Conservation (phyloP, 2,113 vertebrate species). For the Petrocephalus zakoni region DNA sequence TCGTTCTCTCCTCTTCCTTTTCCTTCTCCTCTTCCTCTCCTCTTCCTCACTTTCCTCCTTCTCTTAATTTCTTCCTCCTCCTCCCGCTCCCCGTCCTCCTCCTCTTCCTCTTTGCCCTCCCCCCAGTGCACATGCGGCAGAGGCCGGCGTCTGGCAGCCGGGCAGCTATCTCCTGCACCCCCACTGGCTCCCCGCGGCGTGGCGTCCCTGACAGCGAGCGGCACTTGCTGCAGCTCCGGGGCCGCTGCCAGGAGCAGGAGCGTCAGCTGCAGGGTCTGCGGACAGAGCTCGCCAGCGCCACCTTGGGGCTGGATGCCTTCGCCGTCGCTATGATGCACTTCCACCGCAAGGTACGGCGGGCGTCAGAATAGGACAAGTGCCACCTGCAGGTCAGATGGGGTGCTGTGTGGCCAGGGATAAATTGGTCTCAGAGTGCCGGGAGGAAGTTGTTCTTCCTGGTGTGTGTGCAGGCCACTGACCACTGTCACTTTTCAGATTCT, state of each 20-base stretch:
- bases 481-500: not conserved
- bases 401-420: not conserved
- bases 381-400: not conserved
- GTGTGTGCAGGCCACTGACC: not conserved
- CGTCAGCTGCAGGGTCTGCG: constrained; percentile 63
- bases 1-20: not conserved
- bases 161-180: constrained; percentile 55
- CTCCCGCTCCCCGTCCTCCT: not conserved
- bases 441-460: not conserved
- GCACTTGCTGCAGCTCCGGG: constrained; percentile 69
- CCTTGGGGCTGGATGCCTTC: constrained; percentile 74
- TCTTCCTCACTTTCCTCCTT: not conserved
- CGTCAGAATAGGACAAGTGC: not conserved
- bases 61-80: not conserved
- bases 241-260: constrained; percentile 74
- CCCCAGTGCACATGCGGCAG: constrained; percentile 65
- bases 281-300: constrained; percentile 67
- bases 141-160: constrained; percentile 52
- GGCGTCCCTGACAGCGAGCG: constrained; percentile 63
- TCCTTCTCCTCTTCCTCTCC: not conserved
- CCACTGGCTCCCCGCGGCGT: constrained; percentile 49
- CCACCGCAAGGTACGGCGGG: constrained; percentile 71
- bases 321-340: constrained; percentile 84
- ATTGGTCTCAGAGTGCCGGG: not conserved
- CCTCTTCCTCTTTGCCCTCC: not conserved